Conservation (phyloP, 2,888 invertebrate genomes). For the Macaria notata region DNA sequence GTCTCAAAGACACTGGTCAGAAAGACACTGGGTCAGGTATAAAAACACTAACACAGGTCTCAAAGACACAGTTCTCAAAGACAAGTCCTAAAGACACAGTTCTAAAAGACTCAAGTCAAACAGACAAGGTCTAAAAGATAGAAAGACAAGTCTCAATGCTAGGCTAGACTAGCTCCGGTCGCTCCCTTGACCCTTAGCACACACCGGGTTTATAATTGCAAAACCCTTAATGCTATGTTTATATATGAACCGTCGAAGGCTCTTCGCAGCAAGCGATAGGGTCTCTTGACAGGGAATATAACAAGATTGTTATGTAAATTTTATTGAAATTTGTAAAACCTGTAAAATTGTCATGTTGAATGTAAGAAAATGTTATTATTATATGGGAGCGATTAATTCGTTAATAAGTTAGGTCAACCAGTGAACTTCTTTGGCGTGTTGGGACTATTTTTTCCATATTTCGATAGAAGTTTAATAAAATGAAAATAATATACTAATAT, state of each 20-base stretch:
- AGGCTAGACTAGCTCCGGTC: slow-evolving; percentile 51
- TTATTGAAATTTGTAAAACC: slow-evolving; percentile 56
- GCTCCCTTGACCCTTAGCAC: slow-evolving; percentile 68
- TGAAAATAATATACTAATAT: no score
- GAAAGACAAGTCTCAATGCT: no score
- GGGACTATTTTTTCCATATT: no score
- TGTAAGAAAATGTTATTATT: neutral
- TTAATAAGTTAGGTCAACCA: slow-evolving; percentile 28
- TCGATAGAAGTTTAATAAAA: no score
- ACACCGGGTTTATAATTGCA: slow-evolving; percentile 52
- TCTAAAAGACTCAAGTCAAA: no score
- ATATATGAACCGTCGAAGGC: slow-evolving; percentile 57
- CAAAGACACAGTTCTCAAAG: no score
- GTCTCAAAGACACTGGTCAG: slow-evolving; percentile 16
- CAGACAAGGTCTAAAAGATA: no score
- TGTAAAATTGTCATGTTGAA: slow-evolving; percentile 55
- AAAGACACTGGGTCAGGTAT: no score
- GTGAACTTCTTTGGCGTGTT: slow-evolving; percentile 2
- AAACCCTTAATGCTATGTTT: slow-evolving; percentile 74
- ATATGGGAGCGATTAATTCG: neutral
- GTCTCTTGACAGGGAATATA: slow-evolving; percentile 64
- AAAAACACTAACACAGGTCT: no score
- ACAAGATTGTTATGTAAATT: slow-evolving; percentile 24
- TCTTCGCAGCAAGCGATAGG: slow-evolving; percentile 57
- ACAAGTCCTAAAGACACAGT: no score